phyloP scores from a whole-genome alignment of 1,140 invertebrate species.

The Sminthurides bifidus region DNA sequence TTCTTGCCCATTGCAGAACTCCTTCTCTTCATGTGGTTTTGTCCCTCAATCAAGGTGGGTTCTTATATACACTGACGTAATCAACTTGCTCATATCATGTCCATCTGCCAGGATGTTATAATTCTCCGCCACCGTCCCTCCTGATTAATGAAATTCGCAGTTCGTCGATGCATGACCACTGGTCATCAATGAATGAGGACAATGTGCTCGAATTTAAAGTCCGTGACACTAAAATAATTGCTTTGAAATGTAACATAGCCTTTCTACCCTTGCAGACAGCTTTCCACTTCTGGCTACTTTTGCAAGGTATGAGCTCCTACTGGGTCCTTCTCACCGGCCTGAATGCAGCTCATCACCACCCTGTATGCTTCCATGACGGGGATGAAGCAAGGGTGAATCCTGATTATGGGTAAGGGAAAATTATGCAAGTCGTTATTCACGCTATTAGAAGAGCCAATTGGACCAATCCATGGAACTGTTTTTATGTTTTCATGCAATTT shows the following conservation, averaged over 20 bases:
- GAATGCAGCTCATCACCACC: conserved; percentile 53
- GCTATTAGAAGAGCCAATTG: neutral
- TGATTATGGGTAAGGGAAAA: conserved; percentile 33
- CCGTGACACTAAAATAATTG: too few species aligned
- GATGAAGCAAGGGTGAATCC: conserved; percentile 39
- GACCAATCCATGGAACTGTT: neutral
- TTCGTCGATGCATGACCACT: too few species aligned
- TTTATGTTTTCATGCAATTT: neutral
- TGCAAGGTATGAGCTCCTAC: conserved; percentile 41
- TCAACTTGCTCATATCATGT: too few species aligned
- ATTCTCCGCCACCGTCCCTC: too few species aligned
- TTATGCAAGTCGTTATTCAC: neutral
- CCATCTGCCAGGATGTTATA: too few species aligned
- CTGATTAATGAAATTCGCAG: too few species aligned
- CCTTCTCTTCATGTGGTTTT: conserved; percentile 1
- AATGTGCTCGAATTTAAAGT: too few species aligned
- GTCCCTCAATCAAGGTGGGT: neutral
- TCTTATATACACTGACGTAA: too few species aligned
- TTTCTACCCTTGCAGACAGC: too few species aligned
- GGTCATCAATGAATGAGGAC: too few species aligned
- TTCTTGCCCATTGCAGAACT: conserved; percentile 15
- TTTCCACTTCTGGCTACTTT: conserved; percentile 26
- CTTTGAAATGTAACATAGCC: too few species aligned
- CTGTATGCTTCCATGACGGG: conserved; percentile 57
- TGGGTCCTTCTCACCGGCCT: conserved; percentile 53